Evolutionary conservation across 2,888 invertebrate species (phyloP), one percentile per base, ranked within the genome.

Genomic region (Leptinotarsa haldemani): DNA sequence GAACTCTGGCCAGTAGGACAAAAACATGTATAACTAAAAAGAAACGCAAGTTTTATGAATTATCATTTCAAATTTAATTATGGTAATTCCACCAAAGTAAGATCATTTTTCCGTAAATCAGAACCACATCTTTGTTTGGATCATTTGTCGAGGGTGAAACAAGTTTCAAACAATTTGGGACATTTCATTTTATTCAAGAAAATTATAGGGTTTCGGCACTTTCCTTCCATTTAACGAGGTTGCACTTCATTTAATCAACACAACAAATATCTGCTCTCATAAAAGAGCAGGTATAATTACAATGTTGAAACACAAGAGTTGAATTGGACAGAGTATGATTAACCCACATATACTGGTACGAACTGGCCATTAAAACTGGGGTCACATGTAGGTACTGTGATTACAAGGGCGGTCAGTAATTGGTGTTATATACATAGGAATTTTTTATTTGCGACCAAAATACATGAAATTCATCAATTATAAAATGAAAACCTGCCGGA

Each of bases 241-340:
- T 50, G 50, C 50, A 50, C 50, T 15, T 63, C 64, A n/a, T 63
- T 63, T 63, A 40, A 63, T 63, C 64, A 20, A 46, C n/a, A 63
- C 13, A 46, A 63, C 46, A 63, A 63, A 63, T 63, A 63, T 30
- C 64, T 18, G 22, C 64, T 1, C 46, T 63, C 22, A 13, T 63
- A 63, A n/a, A 46, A 61, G 64, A 63, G 50, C 50, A 16, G 40
- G 15, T 16, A 50, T 50, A 50, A 50, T 50, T 50, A 50, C 50
- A 50, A 50, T 16, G 50, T 50, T 50, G 50, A 50, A 16, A 50
- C 16, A 50, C 50, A 50, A 16, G 50, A 50, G n/a, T 15, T 50
- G 50, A 50, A 50, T 50, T 50, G 50, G 50, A 50, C 13, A 50
- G 50, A 50, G 16, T 50, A 50, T 50, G 50, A 50, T 50, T 50